Percentiles rank a stretch among this genome's conserved stretches.
Conservation (phyloP, 2,797 vertebrate species). For the Neomorphus geoffroyi region DNA sequence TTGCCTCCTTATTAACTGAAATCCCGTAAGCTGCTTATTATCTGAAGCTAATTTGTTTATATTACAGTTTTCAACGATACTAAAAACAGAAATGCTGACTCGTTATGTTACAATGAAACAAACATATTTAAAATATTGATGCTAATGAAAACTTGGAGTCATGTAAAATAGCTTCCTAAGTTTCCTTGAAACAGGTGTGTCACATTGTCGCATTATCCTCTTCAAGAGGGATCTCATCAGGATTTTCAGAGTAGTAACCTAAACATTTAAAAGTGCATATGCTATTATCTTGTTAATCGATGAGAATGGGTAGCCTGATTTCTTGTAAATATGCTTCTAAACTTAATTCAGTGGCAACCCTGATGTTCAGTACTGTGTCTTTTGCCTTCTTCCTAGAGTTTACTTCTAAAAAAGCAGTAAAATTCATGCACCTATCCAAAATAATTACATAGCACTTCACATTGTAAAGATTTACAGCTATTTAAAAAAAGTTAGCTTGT, state of each 20-base stretch:
- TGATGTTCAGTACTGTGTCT: not conserved
- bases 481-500: not conserved
- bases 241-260: not conserved
- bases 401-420: not conserved
- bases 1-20: conserved; percentile 24
- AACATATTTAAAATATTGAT: not conserved
- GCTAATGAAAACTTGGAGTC: not conserved
- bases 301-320: not conserved
- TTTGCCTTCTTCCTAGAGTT: not conserved
- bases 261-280: not conserved
- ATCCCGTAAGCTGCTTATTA: conserved; percentile 49
- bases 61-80: not conserved
- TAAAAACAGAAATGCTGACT: not conserved
- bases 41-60: conserved; percentile 14
- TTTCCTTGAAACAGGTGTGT: not conserved
- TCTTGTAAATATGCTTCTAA: not conserved
- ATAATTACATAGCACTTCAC: not conserved
- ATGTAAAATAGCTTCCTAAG: not conserved
- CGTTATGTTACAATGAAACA: not conserved
- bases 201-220: not conserved
- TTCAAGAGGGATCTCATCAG: not conserved
- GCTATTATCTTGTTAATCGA: not conserved
- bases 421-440: not conserved
- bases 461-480: not conserved
- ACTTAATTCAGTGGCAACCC: not conserved